These are phyloP conservation scores for Netelia virgata DNA, from an alignment of 2,888 invertebrate species.

Conservation along the genomic window DNA sequence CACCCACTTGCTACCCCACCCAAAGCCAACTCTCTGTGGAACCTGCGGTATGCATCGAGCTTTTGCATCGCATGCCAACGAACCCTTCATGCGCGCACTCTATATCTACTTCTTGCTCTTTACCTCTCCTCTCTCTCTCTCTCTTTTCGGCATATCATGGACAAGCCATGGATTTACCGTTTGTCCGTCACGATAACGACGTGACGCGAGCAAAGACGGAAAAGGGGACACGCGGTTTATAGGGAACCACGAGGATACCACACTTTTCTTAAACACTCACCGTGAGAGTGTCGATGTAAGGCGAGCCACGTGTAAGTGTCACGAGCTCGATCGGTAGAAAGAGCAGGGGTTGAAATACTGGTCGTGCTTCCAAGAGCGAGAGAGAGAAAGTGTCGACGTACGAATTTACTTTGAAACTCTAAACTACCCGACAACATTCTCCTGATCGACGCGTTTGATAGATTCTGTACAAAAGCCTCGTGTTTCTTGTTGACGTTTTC, in stretches of 20 bases:
- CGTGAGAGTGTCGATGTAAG: constrained; percentile 5
- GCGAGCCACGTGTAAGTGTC: constrained; percentile 18
- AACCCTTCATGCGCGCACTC: constrained; percentile 26
- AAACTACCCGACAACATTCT: constrained; percentile 20
- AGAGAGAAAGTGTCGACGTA: background rate
- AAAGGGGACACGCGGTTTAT: constrained; percentile 8
- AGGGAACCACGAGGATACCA: constrained; percentile 1
- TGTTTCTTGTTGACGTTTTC: background rate
- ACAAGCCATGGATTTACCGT: background rate
- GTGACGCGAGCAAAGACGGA: constrained; percentile 35
- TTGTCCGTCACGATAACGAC: constrained; percentile 9
- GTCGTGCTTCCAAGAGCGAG: background rate
- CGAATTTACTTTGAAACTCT: constrained; percentile 36
- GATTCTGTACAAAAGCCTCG: background rate
- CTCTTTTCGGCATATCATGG: background rate
- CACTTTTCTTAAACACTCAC: constrained; percentile 43
- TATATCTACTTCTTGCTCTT: background rate
- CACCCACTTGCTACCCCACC: constrained; percentile 1
- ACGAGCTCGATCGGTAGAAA: background rate
- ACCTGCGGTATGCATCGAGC: constrained; percentile 54
- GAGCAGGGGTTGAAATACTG: background rate
- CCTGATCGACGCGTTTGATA: background rate
- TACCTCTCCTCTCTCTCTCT: constrained; percentile 1
- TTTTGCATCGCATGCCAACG: constrained; percentile 56
- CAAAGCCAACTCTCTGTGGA: constrained; percentile 19